Conservation (phyloP, 2,113 vertebrate species). For the Chiloscyllium plagiosum region DNA sequence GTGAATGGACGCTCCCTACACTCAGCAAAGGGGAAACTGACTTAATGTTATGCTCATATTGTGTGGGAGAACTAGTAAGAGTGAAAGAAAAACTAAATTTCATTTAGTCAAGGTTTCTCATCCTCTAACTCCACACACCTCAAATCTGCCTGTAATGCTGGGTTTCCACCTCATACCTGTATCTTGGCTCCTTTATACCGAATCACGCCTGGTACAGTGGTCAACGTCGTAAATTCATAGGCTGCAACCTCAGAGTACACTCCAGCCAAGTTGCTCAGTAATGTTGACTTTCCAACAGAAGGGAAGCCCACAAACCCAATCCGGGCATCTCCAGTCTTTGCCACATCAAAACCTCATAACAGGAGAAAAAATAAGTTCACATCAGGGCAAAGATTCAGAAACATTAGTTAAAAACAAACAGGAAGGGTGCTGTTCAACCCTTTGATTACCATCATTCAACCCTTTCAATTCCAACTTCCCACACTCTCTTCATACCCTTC, state of each 20-base stretch:
- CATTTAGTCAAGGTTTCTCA: background rate
- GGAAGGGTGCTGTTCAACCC: too few relatives aligned
- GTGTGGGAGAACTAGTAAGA: background rate
- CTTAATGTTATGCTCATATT: background rate
- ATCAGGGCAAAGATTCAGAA: background rate
- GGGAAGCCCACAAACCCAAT: constrained; percentile 98
- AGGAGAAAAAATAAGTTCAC: background rate
- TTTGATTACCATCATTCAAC: too few relatives aligned
- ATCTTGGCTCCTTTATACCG: constrained; percentile 98
- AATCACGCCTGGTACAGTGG: constrained; percentile 93
- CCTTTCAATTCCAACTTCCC: too few relatives aligned
- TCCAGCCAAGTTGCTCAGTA: constrained; percentile 93
- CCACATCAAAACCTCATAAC: constrained; percentile 87
- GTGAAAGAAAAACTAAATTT: background rate
- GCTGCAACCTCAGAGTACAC: constrained; percentile 97
- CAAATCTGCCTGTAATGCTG: background rate
- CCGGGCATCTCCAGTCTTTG: constrained; percentile 93
- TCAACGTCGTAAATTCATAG: constrained; percentile 94
- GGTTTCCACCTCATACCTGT: constrained; percentile 63
- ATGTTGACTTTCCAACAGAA: constrained; percentile 91
- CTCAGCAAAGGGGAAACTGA: background rate
- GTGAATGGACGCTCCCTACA: background rate
- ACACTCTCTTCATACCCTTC: too few relatives aligned
- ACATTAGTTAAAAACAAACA: background rate
- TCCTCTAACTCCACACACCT: background rate